A percentile compares a stretch with the other conserved stretches of the same genome.
phyloP scores from a whole-genome alignment of 1,140 invertebrate genomes.

The Drosophila subpulchrella region DNA sequence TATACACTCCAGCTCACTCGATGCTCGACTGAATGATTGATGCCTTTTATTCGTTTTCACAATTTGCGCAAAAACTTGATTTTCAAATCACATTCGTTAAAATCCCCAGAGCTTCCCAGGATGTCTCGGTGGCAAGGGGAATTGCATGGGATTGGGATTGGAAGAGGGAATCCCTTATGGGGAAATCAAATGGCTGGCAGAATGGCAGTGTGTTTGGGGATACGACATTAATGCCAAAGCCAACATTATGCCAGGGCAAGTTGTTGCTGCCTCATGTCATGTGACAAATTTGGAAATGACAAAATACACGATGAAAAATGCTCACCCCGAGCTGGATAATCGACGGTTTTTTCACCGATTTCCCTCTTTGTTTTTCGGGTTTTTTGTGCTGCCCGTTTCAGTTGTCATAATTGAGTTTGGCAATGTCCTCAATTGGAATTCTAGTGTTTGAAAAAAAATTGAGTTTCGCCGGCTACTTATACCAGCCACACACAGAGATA shows the following conservation, averaged over 20 bases:
- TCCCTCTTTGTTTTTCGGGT: constrained; percentile 13
- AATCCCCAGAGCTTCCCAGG: constrained; percentile 37
- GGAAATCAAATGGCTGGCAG: constrained; percentile 11
- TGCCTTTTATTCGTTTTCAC: constrained; percentile 75
- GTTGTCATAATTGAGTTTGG: constrained; percentile 78
- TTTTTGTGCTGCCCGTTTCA: constrained; percentile 25
- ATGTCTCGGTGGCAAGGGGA: constrained; percentile 12
- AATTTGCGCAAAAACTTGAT: constrained; percentile 66
- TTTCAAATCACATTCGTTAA: constrained; percentile 78
- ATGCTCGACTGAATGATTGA: constrained; percentile 79
- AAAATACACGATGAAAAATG: constrained; percentile 74
- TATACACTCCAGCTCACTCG: constrained; percentile 77
- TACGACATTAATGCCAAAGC: constrained; percentile 76
- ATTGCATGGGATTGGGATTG: constrained; percentile 6
- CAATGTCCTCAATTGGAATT: constrained; percentile 51
- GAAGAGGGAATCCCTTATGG: not conserved
- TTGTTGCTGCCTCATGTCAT: constrained; percentile 66
- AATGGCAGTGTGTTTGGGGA: not conserved
- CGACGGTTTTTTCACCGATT: constrained; percentile 62
- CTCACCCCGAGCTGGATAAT: constrained; percentile 54
- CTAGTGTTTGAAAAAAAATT: constrained; percentile 55
- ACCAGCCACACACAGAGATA: constrained; percentile 8
- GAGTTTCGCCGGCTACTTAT: constrained; percentile 46
- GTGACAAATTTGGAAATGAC: constrained; percentile 81
- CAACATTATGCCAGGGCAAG: constrained; percentile 67